Percentiles rank a stretch among this genome's conserved stretches.
phyloP scores from a whole-genome alignment of 2,113 vertebrate species.

The Carettochelys insculpta region DNA sequence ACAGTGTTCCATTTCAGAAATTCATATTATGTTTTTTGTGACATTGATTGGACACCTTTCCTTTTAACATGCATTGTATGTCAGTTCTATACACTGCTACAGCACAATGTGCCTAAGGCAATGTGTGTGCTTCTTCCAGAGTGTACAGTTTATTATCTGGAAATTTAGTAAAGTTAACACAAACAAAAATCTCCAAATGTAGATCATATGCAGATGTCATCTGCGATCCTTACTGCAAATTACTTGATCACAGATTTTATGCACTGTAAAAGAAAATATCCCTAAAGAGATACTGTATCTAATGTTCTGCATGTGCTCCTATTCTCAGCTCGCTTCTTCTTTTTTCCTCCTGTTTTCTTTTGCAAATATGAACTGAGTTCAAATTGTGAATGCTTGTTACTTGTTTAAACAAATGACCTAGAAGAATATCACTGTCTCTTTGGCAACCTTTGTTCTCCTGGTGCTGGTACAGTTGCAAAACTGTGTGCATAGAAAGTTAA shows the following conservation, averaged over 20 bases:
- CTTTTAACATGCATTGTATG: not conserved
- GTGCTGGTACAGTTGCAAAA: slow-evolving; percentile 56
- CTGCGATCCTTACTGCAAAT: not conserved
- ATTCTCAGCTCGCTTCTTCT: not conserved
- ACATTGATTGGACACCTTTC: not conserved
- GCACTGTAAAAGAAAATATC: not conserved
- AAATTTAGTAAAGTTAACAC: not conserved
- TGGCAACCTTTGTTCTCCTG: slow-evolving; percentile 59
- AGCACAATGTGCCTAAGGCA: not conserved
- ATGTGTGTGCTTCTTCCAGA: not conserved
- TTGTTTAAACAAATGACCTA: slow-evolving; percentile 55
- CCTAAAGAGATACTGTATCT: not conserved
- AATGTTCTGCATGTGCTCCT: not conserved
- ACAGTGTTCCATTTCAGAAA: not conserved
- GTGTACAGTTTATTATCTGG: not conserved
- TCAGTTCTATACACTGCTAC: fast-evolving
- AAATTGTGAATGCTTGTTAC: slow-evolving; percentile 36
- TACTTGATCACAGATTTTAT: not conserved
- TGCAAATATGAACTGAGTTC: not conserved
- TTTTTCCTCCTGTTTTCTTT: not conserved
- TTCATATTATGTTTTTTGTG: not conserved
- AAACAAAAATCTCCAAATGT: not conserved
- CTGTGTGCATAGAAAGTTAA: slow-evolving; percentile 66
- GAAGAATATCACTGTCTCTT: not conserved
- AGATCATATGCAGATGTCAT: not conserved